Conservation (phyloP, 2,113 vertebrate genomes). For the Corythornis vintsioides region DNA sequence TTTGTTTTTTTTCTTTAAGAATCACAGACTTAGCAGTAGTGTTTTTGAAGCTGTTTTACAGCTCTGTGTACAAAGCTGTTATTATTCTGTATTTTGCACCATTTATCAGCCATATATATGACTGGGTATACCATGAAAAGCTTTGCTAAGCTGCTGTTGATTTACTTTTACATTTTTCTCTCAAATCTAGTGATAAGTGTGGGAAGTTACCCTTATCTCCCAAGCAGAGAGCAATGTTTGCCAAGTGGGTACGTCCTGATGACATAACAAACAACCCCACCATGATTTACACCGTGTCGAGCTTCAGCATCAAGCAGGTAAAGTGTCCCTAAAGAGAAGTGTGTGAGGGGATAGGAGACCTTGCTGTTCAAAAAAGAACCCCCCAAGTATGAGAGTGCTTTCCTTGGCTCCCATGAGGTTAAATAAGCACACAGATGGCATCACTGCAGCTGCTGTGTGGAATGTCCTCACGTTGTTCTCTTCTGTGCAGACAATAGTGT, state of each 20-base stretch:
- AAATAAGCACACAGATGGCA: neutral
- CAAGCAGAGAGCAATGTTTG: slow-evolving; percentile 95
- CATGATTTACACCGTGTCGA: slow-evolving; percentile 99
- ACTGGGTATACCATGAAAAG: neutral
- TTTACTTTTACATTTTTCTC: neutral
- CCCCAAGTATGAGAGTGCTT: neutral
- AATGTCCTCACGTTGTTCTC: neutral
- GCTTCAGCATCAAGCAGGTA: slow-evolving; percentile 99
- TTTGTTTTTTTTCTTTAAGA: neutral
- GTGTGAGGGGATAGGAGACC: neutral
- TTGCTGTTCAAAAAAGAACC: neutral
- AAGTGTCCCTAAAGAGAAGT: neutral
- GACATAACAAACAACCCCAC: slow-evolving; percentile 94
- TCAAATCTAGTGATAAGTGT: slow-evolving; percentile 84
- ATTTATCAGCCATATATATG: neutral
- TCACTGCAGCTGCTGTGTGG: neutral
- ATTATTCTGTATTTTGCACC: neutral
- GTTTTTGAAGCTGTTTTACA: neutral
- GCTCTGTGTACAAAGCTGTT: neutral
- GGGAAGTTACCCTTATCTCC: slow-evolving; percentile 94
- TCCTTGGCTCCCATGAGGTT: neutral
- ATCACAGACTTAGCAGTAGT: neutral
- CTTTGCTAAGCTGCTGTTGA: neutral
- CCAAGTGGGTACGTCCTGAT: slow-evolving; percentile 93
- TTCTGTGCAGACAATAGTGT: slow-evolving; percentile 90